These are phyloP conservation scores for Drosophila ustulata DNA, from an alignment of 2,888 invertebrate species.

Conservation along the genomic window DNA sequence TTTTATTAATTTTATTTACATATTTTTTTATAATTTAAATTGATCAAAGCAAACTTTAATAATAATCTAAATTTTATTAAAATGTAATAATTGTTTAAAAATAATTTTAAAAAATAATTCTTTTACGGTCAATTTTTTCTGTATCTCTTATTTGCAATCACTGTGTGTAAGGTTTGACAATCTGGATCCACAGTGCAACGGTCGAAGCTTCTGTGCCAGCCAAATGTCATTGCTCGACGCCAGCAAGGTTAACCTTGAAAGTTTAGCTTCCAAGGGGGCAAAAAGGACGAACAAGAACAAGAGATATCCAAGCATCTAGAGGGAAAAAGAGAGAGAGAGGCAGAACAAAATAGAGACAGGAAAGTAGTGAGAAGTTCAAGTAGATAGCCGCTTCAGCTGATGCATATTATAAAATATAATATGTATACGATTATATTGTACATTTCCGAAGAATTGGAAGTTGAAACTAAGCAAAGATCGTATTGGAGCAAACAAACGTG, in stretches of 20 bases:
- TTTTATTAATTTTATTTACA: no score
- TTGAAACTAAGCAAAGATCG: constrained; percentile 31
- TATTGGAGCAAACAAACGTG: constrained; percentile 33
- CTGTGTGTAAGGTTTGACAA: not conserved
- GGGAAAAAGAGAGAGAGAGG: not conserved
- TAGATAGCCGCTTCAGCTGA: constrained; percentile 37
- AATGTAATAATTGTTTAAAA: no score
- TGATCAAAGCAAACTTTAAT: no score
- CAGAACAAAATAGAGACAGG: not conserved
- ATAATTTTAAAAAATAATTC: no score
- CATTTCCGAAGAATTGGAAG: constrained; percentile 22
- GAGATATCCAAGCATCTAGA: not conserved
- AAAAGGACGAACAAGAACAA: constrained; percentile 60
- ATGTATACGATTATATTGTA: not conserved
- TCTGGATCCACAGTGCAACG: constrained; percentile 48
- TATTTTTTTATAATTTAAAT: no score
- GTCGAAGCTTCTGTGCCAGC: constrained; percentile 31
- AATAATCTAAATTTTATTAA: no score
- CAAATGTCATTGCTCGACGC: constrained; percentile 80
- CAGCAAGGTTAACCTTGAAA: constrained; percentile 81
- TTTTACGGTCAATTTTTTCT: no score
- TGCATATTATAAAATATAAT: constrained; percentile 28
- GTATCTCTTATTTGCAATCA: no score
- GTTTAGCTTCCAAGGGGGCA: constrained; percentile 60
- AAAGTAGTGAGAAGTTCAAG: constrained; percentile 30